Evolutionary conservation across 2,888 invertebrate species (phyloP).

Genomic region (Eledone cirrhosa): DNA sequence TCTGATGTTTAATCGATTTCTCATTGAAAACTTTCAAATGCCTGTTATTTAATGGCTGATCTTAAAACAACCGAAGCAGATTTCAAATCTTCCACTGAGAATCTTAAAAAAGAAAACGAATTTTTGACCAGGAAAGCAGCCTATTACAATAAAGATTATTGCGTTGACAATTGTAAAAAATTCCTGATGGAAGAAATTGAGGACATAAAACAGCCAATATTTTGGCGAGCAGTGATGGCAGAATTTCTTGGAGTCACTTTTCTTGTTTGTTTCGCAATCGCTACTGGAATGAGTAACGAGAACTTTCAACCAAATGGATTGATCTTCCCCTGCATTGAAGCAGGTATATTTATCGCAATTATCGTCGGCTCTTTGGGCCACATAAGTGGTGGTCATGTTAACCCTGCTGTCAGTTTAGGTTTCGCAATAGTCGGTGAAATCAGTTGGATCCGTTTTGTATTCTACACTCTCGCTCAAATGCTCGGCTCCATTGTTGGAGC

Average conservation of each 20-base stretch:
- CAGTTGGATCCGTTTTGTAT: constrained; percentile 35
- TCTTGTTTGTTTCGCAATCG: constrained; percentile 43
- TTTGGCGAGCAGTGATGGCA: constrained; percentile 48
- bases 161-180: constrained; percentile 9
- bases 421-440: constrained; percentile 25
- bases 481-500: constrained; percentile 44
- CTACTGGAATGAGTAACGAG: constrained; percentile 35
- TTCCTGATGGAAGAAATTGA: constrained; percentile 38
- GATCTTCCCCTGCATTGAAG: constrained; percentile 40
- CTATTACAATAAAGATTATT: no score
- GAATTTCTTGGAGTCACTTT: constrained; percentile 49
- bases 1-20: no score
- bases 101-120: no score
- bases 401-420: constrained; percentile 48
- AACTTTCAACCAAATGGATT: constrained; percentile 25
- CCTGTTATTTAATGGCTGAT: no score
- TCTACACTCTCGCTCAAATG: constrained; percentile 45
- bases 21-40: no score
- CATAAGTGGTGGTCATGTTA: constrained; percentile 54
- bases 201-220: constrained; percentile 43
- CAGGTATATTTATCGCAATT: constrained; percentile 48
- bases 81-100: no score
- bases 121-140: no score
- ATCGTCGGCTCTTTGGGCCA: constrained; percentile 41
- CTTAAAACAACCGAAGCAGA: no score